Conservation (phyloP, 2,113 vertebrate species). For the Paratilapia polleni region DNA sequence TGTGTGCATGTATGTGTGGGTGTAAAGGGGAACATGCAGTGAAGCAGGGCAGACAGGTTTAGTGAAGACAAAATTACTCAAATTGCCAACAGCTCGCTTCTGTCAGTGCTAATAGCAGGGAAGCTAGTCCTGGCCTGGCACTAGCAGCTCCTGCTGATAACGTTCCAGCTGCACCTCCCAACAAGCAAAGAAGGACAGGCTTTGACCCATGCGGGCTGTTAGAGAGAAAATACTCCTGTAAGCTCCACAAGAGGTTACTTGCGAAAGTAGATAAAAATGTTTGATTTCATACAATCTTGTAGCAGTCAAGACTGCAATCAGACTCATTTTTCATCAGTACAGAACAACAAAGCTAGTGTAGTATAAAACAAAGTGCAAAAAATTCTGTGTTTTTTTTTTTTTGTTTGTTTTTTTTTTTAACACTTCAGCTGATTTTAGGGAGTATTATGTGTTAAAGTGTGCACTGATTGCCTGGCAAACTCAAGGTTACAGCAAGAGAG, state of each 20-base stretch:
- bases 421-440: not conserved
- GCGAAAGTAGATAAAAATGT: not conserved
- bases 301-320: not conserved
- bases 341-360: not conserved
- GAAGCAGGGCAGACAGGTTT: not conserved
- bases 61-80: not conserved
- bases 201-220: not conserved
- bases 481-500: not conserved
- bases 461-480: not conserved
- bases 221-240: not conserved
- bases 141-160: conserved; percentile 1
- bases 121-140: not conserved
- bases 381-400: too few species aligned
- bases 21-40: not conserved
- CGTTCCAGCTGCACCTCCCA: not conserved
- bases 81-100: not conserved
- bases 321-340: not conserved
- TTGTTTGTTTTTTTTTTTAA: not conserved
- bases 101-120: not conserved
- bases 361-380: not conserved
- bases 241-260: not conserved
- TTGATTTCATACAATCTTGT: not conserved
- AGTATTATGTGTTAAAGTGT: not conserved
- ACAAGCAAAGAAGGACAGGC: not conserved
- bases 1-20: not conserved